These are phyloP conservation scores for Champsocephalus gunnari DNA, from an alignment of 2,797 vertebrate species.

Conservation along the genomic window DNA sequence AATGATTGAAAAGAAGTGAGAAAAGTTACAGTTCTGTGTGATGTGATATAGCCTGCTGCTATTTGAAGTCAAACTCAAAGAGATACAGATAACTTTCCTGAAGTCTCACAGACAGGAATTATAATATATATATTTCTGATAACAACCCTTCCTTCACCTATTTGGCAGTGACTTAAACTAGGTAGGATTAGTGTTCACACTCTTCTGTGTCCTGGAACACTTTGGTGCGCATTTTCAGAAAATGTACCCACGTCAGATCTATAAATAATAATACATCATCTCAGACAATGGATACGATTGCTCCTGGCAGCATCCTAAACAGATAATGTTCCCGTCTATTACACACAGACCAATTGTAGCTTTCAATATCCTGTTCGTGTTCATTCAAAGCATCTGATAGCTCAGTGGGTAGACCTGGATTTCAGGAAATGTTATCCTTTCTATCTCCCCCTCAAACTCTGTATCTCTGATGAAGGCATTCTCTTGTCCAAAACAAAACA, in stretches of 20 bases:
- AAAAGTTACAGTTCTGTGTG: not conserved
- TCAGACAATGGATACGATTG: slow-evolving; percentile 26
- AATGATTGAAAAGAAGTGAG: slow-evolving; percentile 33
- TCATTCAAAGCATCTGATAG: not conserved
- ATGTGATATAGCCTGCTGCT: not conserved
- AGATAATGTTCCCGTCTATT: slow-evolving; percentile 2
- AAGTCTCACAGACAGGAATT: slow-evolving; percentile 15
- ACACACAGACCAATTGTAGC: slow-evolving; percentile 9
- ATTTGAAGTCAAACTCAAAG: slow-evolving; percentile 26
- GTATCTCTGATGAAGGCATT: no score
- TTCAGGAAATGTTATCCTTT: no score
- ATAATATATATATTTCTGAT: not conserved
- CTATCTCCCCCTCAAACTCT: no score
- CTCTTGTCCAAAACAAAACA: no score
- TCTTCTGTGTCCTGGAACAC: not conserved
- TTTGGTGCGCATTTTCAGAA: not conserved
- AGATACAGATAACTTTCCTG: not conserved
- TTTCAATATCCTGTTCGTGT: not conserved
- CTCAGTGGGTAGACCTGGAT: no score
- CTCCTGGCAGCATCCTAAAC: not conserved
- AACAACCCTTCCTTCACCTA: not conserved
- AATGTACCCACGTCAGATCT: slow-evolving; percentile 11
- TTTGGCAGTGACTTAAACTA: not conserved
- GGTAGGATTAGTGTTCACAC: not conserved
- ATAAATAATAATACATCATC: not conserved